These are phyloP conservation scores for Ashinkailepas kermadecensis DNA, from an alignment of 2,888 invertebrate species.

Conservation along the genomic window DNA sequence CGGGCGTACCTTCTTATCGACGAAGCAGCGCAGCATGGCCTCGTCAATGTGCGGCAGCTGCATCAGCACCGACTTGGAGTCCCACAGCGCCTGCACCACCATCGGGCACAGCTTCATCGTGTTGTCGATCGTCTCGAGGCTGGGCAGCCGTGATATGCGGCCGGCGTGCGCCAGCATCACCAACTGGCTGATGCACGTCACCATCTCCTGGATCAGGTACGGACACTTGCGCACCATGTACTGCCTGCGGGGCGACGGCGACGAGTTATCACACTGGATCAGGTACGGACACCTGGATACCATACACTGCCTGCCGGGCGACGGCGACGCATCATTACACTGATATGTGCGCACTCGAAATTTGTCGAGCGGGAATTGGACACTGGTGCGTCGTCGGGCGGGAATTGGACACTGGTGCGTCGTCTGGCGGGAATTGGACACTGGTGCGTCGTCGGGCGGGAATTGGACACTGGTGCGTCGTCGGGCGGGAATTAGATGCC, in stretches of 20 bases:
- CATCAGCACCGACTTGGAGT: slow-evolving; percentile 87
- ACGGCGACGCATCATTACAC: too few relatives aligned
- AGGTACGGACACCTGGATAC: slow-evolving; percentile 67
- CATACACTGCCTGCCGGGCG: neutral
- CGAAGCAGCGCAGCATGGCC: slow-evolving; percentile 79
- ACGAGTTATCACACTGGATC: slow-evolving; percentile 52
- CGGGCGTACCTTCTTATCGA: slow-evolving; percentile 59
- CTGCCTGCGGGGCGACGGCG: neutral
- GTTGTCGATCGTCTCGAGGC: slow-evolving; percentile 91
- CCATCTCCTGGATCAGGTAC: slow-evolving; percentile 93
- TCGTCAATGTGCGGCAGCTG: slow-evolving; percentile 90
- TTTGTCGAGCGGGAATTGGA: too few relatives aligned
- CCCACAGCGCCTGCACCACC: slow-evolving; percentile 95
- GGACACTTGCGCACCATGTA: slow-evolving; percentile 53
- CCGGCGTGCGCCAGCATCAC: slow-evolving; percentile 84
- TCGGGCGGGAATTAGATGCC: too few relatives aligned
- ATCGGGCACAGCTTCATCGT: slow-evolving; percentile 95
- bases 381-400: too few relatives aligned
- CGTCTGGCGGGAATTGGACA: too few relatives aligned
- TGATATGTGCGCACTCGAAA: too few relatives aligned
- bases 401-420: too few relatives aligned
- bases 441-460: too few relatives aligned
- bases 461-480: too few relatives aligned
- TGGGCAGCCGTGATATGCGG: slow-evolving; percentile 67
- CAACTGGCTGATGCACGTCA: slow-evolving; percentile 87